phyloP scores from a whole-genome alignment of 2,113 vertebrate species.

The Chiloscyllium plagiosum region DNA sequence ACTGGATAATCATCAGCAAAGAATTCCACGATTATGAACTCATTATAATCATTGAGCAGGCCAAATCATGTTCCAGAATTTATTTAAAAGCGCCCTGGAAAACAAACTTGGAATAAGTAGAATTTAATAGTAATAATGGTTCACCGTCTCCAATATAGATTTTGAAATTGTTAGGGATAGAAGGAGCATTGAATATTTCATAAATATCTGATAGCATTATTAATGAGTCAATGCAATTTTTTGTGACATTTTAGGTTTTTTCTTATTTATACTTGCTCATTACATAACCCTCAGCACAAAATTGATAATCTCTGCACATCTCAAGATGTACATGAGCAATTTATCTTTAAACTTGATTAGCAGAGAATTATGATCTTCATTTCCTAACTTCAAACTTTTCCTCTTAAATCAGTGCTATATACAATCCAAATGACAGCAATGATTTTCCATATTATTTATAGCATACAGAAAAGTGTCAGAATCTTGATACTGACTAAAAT shows the following conservation, averaged over 20 bases:
- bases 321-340: background rate
- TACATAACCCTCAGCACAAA: background rate
- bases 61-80: background rate
- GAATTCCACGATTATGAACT: background rate
- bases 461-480: background rate
- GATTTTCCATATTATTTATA: background rate
- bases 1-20: background rate
- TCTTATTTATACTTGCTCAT: background rate
- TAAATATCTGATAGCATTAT: background rate
- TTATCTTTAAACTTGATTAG: background rate
- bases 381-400: background rate
- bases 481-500: background rate
- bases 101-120: background rate
- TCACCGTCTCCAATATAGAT: background rate
- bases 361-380: background rate
- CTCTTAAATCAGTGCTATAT: background rate
- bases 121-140: background rate
- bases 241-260: background rate
- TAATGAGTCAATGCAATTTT: background rate
- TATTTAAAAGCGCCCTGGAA: background rate
- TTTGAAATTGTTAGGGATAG: background rate
- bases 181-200: background rate
- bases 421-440: background rate
- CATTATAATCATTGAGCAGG: background rate
- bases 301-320: background rate